Conservation (phyloP, 2,797 vertebrate species). For the Anguilla marmorata region DNA sequence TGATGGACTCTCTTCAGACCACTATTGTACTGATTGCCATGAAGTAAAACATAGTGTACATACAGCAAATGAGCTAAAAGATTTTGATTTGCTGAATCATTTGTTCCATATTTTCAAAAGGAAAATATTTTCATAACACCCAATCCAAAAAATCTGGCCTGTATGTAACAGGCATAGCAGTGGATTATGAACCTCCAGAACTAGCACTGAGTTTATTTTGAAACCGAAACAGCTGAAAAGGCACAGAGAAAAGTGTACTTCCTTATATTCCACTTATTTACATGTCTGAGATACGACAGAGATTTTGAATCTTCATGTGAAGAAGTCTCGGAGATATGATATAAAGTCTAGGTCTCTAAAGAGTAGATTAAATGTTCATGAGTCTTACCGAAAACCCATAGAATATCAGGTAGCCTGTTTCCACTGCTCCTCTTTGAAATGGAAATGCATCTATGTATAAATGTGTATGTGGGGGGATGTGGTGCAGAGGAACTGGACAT, state of each 20-base stretch:
- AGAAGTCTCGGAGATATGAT: background rate
- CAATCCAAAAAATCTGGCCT: background rate
- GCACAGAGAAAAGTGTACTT: background rate
- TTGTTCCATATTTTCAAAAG: background rate
- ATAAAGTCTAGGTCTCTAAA: background rate
- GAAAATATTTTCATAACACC: background rate
- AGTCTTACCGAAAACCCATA: constrained; percentile 49
- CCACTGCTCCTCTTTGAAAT: constrained; percentile 67
- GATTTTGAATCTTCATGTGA: background rate
- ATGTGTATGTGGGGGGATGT: constrained; percentile 55
- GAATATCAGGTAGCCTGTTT: constrained; percentile 51
- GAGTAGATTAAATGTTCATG: constrained; percentile 49
- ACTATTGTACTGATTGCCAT: background rate
- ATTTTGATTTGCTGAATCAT: background rate
- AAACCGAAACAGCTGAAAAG: background rate
- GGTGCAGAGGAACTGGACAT: background rate
- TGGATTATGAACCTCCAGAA: background rate
- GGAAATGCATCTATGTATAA: constrained; percentile 65
- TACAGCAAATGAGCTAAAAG: background rate
- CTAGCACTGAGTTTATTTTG: background rate
- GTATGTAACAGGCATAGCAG: background rate
- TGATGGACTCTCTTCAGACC: constrained; percentile 2
- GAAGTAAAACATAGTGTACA: background rate
- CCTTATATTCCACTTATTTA: background rate
- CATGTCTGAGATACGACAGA: background rate